A percentile compares a stretch with the other conserved stretches of the same genome.
phyloP scores from a whole-genome alignment of 2,888 invertebrate genomes.

The Campoplex capitator region DNA sequence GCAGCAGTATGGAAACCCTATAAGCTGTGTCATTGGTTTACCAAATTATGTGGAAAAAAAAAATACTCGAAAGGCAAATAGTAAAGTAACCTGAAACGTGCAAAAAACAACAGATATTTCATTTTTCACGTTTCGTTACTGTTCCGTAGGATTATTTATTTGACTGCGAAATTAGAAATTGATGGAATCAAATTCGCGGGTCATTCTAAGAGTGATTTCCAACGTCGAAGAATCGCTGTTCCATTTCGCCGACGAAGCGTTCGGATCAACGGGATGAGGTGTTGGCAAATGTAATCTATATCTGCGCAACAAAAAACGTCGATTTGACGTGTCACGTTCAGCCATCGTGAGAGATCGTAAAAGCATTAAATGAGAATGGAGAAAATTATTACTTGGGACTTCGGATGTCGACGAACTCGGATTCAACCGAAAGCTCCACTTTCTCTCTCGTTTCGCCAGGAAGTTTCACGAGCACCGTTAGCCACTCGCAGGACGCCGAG shows the following conservation, averaged over 20 bases:
- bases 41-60: background rate
- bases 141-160: conserved; percentile 75
- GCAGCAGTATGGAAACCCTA: conserved; percentile 21
- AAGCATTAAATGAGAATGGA: background rate
- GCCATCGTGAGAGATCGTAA: background rate
- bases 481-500: conserved; percentile 94
- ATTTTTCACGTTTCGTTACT: background rate
- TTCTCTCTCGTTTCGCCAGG: conserved; percentile 91
- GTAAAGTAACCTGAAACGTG: background rate
- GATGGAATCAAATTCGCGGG: conserved; percentile 93
- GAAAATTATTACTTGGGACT: conserved; percentile 78
- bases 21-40: background rate
- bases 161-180: conserved; percentile 88
- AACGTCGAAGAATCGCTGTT: conserved; percentile 88
- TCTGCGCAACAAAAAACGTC: conserved; percentile 79
- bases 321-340: background rate
- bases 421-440: conserved; percentile 89
- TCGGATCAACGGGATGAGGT: conserved; percentile 93
- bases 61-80: background rate
- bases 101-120: background rate
- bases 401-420: conserved; percentile 82
- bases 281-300: conserved; percentile 91
- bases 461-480: conserved; percentile 91
- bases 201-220: conserved; percentile 90
- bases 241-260: conserved; percentile 93